Conservation (phyloP, 2,113 vertebrate genomes). For the Carlito syrichta region DNA sequence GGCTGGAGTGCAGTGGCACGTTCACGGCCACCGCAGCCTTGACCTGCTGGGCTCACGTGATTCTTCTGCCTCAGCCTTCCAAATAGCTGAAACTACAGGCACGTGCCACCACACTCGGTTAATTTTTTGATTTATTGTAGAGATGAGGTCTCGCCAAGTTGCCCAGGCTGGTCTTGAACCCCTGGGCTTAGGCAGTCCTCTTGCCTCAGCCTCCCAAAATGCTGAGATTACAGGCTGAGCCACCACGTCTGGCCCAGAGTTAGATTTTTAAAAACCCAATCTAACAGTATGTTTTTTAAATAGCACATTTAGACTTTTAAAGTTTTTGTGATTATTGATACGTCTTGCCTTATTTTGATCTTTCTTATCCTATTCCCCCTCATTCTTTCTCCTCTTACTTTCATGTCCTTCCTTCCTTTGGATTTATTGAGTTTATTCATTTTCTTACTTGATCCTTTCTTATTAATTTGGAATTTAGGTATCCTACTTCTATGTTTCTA, state of each 20-base stretch:
- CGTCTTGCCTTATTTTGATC: neutral
- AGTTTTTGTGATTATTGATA: neutral
- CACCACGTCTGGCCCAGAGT: neutral
- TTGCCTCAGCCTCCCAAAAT: too few relatives aligned
- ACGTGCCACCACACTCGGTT: accelerated
- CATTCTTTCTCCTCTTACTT: neutral
- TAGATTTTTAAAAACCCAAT: neutral
- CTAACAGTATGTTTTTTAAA: neutral
- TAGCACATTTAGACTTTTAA: neutral
- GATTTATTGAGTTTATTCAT: neutral
- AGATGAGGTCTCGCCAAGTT: too few relatives aligned
- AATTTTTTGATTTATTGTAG: too few relatives aligned
- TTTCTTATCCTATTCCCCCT: neutral
- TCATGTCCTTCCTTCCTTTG: neutral
- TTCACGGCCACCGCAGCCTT: too few relatives aligned
- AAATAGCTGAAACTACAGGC: neutral
- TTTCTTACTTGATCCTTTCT: neutral
- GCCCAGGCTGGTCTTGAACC: too few relatives aligned
- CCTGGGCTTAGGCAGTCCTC: too few relatives aligned
- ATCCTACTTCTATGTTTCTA: neutral
- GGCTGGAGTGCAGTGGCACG: too few relatives aligned
- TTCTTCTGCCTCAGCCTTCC: too few relatives aligned
- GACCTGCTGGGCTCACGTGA: too few relatives aligned
- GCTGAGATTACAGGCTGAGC: too few relatives aligned
- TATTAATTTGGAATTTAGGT: neutral